These are phyloP conservation scores for Anneissia japonica DNA, from an alignment of 35 echinoderm and acorn worm species.

Conservation along the genomic window DNA sequence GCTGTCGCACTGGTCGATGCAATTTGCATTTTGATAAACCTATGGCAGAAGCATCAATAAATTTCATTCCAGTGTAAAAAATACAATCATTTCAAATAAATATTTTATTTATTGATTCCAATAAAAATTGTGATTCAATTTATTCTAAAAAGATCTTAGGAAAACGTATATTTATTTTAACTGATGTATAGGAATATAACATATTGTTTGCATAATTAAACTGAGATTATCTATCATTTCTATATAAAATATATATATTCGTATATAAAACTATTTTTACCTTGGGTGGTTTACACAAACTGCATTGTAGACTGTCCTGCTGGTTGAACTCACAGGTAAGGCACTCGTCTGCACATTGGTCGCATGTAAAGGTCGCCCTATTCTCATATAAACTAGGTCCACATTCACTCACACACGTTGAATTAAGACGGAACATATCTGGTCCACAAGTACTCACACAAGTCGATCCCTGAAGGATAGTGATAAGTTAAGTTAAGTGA, in stretches of 20 bases:
- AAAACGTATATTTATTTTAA: neutral
- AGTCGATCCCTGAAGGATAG: slow-evolving; percentile 24
- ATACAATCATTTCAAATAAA: neutral
- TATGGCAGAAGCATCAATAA: no score
- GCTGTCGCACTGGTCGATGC: neutral
- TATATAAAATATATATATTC: neutral
- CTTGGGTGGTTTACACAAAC: slow-evolving; percentile 35
- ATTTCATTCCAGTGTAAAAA: no score
- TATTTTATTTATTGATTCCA: neutral
- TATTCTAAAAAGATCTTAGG: neutral
- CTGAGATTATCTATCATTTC: neutral
- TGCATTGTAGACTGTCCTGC: slow-evolving; percentile 16
- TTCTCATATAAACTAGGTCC: slow-evolving; percentile 33
- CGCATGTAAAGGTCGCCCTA: slow-evolving; percentile 9
- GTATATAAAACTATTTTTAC: neutral
- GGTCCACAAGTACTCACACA: slow-evolving; percentile 45
- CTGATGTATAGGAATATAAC: neutral
- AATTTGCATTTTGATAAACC: slow-evolving; percentile 1
- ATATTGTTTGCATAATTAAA: neutral
- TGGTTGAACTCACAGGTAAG: slow-evolving; percentile 28
- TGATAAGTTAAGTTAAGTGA: no score
- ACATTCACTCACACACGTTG: slow-evolving; percentile 23
- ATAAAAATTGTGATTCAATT: neutral
- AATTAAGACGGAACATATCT: slow-evolving; percentile 41
- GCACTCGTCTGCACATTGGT: slow-evolving; percentile 14